Percentiles rank a stretch among this genome's conserved stretches.
Evolutionary conservation across 2,113 vertebrate species (phyloP).

Genomic region (Chloropsis hardwickii): DNA sequence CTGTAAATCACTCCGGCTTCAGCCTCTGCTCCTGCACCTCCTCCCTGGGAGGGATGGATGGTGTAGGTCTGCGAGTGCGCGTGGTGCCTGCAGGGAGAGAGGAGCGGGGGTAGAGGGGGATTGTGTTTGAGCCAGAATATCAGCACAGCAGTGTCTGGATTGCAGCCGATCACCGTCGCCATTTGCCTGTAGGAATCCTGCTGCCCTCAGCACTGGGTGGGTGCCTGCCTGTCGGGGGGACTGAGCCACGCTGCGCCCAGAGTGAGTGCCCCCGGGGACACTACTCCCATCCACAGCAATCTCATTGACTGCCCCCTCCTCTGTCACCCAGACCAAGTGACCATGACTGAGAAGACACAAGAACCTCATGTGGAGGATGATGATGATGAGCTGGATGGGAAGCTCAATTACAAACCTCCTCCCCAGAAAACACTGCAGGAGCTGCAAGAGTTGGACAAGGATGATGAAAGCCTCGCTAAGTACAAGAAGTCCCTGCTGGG

Average conservation of each 20-base stretch:
- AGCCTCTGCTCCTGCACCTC: neutral
- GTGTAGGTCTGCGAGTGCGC: conserved; percentile 29
- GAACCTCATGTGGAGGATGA: conserved; percentile 74
- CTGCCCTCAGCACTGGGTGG: fast-evolving
- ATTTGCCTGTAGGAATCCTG: neutral
- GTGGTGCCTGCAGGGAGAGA: conserved; percentile 32
- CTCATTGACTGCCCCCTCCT: neutral
- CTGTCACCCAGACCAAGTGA: neutral
- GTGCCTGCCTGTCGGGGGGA: neutral
- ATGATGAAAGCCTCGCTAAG: conserved; percentile 79
- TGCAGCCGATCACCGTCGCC: neutral
- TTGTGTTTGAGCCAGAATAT: neutral
- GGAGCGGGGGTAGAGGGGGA: conserved; percentile 3
- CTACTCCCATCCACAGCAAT: neutral
- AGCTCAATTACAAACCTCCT: conserved; percentile 82
- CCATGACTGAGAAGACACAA: conserved; percentile 77
- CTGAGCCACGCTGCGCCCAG: neutral
- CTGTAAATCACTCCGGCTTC: conserved; percentile 45
- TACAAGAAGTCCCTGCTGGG: conserved; percentile 83
- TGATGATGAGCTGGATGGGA: conserved; percentile 76
- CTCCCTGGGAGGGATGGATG: neutral
- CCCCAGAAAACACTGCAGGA: conserved; percentile 81
- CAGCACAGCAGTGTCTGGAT: neutral
- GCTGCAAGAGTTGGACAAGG: conserved; percentile 81
- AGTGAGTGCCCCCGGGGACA: neutral